Evolutionary conservation across 2,797 vertebrate species (phyloP).

Genomic region (Phyllotis vaccarum): DNA sequence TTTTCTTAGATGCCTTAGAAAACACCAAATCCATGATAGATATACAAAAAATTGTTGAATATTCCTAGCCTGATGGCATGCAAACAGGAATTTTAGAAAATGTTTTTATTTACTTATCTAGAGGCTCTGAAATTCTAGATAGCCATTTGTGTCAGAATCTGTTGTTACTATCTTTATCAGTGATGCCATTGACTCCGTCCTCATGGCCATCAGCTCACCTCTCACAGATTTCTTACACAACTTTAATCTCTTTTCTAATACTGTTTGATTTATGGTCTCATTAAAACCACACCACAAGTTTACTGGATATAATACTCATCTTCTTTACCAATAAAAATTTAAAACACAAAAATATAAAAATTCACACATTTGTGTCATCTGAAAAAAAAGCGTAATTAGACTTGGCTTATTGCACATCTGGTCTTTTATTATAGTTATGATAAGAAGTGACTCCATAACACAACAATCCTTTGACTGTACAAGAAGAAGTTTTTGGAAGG

Average conservation of each 20-base stretch:
- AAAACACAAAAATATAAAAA: neutral
- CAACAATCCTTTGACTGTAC: neutral
- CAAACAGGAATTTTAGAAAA: neutral
- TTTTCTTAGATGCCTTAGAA: neutral
- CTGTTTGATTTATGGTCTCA: neutral
- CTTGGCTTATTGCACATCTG: neutral
- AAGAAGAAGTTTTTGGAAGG: neutral
- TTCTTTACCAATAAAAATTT: neutral
- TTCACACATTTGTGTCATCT: constrained; percentile 5
- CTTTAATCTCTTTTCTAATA: neutral
- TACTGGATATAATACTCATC: neutral
- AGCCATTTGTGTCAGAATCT: neutral
- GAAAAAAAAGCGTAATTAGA: neutral
- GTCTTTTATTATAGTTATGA: neutral
- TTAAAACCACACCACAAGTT: neutral
- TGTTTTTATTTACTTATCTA: neutral
- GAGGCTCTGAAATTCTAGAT: neutral
- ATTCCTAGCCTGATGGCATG: neutral
- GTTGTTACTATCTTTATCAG: neutral
- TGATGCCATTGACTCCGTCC: too few species aligned
- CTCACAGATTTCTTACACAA: neutral
- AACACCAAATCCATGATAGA: neutral
- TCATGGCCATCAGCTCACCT: neutral
- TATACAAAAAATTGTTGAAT: neutral
- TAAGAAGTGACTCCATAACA: neutral